Evolutionary conservation across 2,797 vertebrate genomes (phyloP).

Genomic region (Zalophus californianus): DNA sequence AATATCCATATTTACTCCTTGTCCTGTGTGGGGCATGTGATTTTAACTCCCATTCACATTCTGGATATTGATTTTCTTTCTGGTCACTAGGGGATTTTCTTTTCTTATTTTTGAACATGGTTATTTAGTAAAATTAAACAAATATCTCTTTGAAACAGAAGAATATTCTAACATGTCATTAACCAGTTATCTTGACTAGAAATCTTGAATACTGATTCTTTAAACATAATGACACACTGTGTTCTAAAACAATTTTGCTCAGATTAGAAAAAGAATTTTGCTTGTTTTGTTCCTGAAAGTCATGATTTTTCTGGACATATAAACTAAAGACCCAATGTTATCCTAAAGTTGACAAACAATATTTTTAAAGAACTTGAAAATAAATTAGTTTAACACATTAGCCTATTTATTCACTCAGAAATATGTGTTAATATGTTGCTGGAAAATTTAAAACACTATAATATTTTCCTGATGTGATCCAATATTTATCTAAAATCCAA

Average conservation of each 20-base stretch:
- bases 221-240: background rate
- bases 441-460: background rate
- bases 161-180: background rate
- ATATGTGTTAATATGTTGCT: background rate
- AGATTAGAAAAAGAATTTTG: background rate
- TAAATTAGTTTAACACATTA: background rate
- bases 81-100: background rate
- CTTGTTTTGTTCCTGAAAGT: background rate
- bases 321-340: background rate
- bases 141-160: background rate
- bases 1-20: background rate
- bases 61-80: background rate
- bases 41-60: background rate
- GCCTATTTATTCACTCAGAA: background rate
- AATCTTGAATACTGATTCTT: background rate
- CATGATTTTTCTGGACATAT: background rate
- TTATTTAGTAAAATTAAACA: background rate
- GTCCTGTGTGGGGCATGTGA: background rate
- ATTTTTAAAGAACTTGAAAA: conserved; percentile 17
- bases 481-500: background rate
- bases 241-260: background rate
- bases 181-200: background rate
- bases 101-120: background rate
- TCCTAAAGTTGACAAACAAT: background rate
- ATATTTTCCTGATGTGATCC: background rate